These are phyloP conservation scores for Agrenia bidenticulata DNA, from an alignment of 2,888 invertebrate species.

Conservation along the genomic window DNA sequence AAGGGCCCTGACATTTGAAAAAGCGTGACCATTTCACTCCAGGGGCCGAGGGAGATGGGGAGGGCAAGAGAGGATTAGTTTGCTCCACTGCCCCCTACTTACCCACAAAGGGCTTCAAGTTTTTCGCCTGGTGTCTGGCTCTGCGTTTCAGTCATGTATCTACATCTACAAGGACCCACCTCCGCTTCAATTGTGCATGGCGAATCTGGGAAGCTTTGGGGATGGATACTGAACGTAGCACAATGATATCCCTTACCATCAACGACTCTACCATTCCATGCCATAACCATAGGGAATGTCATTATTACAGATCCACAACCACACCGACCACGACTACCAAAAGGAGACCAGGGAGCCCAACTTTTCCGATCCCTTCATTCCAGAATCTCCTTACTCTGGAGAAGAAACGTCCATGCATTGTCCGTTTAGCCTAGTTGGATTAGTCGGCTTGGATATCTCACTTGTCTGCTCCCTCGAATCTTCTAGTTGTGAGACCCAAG, in stretches of 20 bases:
- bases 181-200: no score
- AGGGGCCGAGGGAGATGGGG: slow-evolving; percentile 10
- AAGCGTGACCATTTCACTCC: slow-evolving; percentile 26
- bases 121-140: no score
- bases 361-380: no score
- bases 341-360: no score
- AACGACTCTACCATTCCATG: no score
- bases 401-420: neutral
- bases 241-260: neutral
- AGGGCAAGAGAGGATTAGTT: slow-evolving; percentile 19
- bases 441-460: neutral
- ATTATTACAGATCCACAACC: no score
- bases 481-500: no score
- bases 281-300: no score
- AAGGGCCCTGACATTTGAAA: slow-evolving; percentile 25
- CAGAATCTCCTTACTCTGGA: no score
- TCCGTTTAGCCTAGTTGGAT: slow-evolving; percentile 6
- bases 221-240: neutral
- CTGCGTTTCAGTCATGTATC: no score
- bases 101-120: neutral
- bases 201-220: neutral
- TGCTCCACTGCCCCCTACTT: slow-evolving; percentile 6
- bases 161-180: no score
- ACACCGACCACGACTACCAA: no score
- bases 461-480: neutral